A percentile compares a stretch with the other conserved stretches of the same genome.
Evolutionary conservation across 2,888 invertebrate genomes (phyloP).

Genomic region (Drosophila neonasuta): DNA sequence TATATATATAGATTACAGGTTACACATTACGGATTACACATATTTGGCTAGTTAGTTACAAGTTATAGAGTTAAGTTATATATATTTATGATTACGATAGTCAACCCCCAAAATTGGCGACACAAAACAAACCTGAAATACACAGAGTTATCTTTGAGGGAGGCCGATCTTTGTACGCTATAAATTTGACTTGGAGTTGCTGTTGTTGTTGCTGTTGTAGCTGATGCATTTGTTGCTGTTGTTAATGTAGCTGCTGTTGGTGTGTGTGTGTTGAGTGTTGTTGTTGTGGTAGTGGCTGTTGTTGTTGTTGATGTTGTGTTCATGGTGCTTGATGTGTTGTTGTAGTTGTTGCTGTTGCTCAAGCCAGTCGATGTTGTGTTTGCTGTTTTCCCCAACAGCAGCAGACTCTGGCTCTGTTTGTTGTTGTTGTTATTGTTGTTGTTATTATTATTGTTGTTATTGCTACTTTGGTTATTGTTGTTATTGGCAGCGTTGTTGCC

Average conservation of each 20-base stretch:
- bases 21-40: constrained; percentile 5
- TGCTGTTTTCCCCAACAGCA: constrained; percentile 61
- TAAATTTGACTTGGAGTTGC: constrained; percentile 83
- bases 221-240: constrained; percentile 52
- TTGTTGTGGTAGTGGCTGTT: constrained; percentile 48
- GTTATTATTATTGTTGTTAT: constrained; percentile 62
- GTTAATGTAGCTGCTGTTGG: constrained; percentile 52
- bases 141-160: constrained; percentile 83
- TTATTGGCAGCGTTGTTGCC: constrained; percentile 63
- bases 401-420: constrained; percentile 65
- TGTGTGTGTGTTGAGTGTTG: constrained; percentile 51
- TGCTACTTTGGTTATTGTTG: constrained; percentile 77
- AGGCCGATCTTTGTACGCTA: constrained; percentile 85
- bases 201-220: constrained; percentile 63
- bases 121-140: constrained; percentile 82
- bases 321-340: constrained; percentile 45
- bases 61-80: background rate
- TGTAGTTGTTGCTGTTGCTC: constrained; percentile 43
- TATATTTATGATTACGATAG: constrained; percentile 15
- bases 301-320: constrained; percentile 36
- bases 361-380: constrained; percentile 44
- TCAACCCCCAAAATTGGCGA: background rate
- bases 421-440: constrained; percentile 57
- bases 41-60: constrained; percentile 56
- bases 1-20: constrained; percentile 22